Evolutionary conservation across 1,140 invertebrate species (phyloP).

Genomic region (Lepidurus packardi): DNA sequence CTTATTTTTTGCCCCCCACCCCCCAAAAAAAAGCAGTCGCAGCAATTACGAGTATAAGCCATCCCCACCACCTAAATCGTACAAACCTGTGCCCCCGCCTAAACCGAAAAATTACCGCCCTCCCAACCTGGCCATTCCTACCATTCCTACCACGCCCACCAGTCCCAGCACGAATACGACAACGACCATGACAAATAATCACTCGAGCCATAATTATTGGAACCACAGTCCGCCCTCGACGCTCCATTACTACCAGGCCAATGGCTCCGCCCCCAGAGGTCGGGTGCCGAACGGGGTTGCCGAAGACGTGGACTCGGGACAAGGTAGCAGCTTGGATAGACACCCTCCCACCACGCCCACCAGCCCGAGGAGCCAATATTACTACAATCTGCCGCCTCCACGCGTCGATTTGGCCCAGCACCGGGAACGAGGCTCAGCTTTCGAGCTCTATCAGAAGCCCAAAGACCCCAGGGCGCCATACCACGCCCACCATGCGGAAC

Average conservation of each 20-base stretch:
- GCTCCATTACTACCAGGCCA: constrained; percentile 23
- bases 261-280: constrained; percentile 31
- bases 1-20: not conserved
- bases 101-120: constrained; percentile 85
- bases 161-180: constrained; percentile 32
- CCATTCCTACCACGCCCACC: constrained; percentile 23
- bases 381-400: constrained; percentile 55
- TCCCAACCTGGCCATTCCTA: constrained; percentile 48
- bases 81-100: constrained; percentile 83
- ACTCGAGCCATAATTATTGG: constrained; percentile 37
- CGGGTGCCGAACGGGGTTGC: constrained; percentile 34
- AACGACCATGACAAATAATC: constrained; percentile 29
- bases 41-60: constrained; percentile 43
- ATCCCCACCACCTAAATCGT: constrained; percentile 47
- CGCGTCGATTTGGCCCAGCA: constrained; percentile 69
- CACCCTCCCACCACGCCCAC: constrained; percentile 39
- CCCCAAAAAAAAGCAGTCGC: constrained; percentile 23
- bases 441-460: constrained; percentile 91
- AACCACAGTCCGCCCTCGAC: constrained; percentile 36
- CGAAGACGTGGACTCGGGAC: constrained; percentile 48
- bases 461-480: constrained; percentile 42
- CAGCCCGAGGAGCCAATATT: constrained; percentile 47
- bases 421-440: constrained; percentile 79
- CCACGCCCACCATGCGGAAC: constrained; percentile 38
- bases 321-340: constrained; percentile 49